Evolutionary conservation across 2,113 vertebrate species (phyloP), one percentile per base, ranked within the genome.

Genomic region (Abramis brama): DNA sequence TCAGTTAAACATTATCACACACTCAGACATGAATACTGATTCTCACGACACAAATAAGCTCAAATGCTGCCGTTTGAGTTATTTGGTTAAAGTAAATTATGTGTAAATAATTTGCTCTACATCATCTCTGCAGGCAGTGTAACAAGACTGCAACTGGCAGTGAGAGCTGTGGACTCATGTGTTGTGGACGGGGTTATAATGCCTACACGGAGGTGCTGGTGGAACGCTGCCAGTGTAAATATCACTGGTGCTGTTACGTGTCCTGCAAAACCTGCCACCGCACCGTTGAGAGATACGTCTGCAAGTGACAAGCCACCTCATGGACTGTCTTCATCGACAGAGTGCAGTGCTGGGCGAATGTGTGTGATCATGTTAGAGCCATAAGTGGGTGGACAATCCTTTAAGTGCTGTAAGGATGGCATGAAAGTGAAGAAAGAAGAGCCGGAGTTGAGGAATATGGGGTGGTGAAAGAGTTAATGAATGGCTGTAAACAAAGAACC

Each of bases 181-280:
- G 95, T 89, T 96, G 95, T 0, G 95, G 95, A 66, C 93, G 94
- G 0, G 95, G 95, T 45, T 96, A 96, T 87, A 96, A 96, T 25
- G 76, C 93, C 10, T 96, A 95, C 90, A 93, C 85, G 0, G 95
- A 96, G 87, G 93, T 90, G 79, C 83, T 95, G 84, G 88, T 91
- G 81, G 95, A 96, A 86, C 86, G 95, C 4, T 96, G 95, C 59
- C 94, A 91, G 88, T 96, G 95, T 91, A 94, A 90, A 45, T 94
- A 96, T 57, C 92, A 92, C 93, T 96, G 95, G 95, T 96, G 95
- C 91, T 96, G 95, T 87, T 94, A 95, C 0, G 95, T 96, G 87
- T 91, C 89, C 84, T 96, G 95, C 92, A 92, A 93, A 91, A 94
- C 89, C 59, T 96, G 95, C 55, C 83, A 90, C 52, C 90, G 87